phyloP scores from a whole-genome alignment of 2,113 vertebrate species.

The Probosciger aterrimus region DNA sequence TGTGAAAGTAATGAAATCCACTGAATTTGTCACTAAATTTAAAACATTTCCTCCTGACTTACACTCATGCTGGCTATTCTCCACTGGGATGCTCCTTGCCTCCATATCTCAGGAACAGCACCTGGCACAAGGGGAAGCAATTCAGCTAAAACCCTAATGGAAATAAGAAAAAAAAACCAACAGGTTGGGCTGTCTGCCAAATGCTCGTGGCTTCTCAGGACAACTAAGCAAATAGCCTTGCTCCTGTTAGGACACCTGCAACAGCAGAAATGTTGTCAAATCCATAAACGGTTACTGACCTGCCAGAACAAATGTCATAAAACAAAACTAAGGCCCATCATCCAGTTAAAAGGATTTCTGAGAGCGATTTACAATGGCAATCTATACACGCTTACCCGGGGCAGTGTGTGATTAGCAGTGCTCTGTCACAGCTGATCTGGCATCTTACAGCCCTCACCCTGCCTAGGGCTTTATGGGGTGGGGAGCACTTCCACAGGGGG shows the following conservation, averaged over 20 bases:
- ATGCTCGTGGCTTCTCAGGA: neutral
- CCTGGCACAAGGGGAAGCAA: neutral
- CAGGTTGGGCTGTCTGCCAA: neutral
- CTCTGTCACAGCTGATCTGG: neutral
- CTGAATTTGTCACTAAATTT: neutral
- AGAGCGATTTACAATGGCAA: neutral
- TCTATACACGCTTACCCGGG: neutral
- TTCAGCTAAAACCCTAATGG: neutral
- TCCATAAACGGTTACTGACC: constrained; percentile 11
- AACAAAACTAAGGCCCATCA: constrained; percentile 1
- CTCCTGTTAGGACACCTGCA: constrained; percentile 25
- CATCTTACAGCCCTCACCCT: neutral
- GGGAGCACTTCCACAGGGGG: neutral
- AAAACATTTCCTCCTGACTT: neutral
- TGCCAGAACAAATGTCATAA: constrained; percentile 19
- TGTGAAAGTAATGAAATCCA: neutral
- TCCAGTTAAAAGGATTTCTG: constrained; percentile 40
- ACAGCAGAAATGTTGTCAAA: constrained; percentile 28
- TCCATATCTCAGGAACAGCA: neutral
- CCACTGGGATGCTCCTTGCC: neutral
- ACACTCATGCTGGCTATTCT: neutral
- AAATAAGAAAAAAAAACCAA: neutral
- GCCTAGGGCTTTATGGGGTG: neutral
- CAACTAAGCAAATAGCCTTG: constrained; percentile 13
- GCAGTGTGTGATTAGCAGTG: neutral